Evolutionary conservation across 2,888 invertebrate species (phyloP).

Genomic region (Tyria jacobaeae): DNA sequence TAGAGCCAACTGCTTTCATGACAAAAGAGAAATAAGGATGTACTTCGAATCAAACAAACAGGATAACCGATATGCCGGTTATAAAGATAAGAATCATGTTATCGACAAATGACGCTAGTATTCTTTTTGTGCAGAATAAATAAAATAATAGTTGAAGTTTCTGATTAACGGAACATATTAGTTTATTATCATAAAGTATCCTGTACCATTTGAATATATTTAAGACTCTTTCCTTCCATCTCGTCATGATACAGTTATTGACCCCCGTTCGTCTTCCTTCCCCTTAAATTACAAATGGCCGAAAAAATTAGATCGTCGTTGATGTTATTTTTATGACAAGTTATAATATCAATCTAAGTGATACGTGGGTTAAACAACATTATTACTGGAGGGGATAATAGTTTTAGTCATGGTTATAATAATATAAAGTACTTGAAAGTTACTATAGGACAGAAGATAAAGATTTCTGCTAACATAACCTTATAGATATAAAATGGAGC

Average conservation of each 20-base stretch:
- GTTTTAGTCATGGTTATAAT: conserved; percentile 31
- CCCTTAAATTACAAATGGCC: conserved; percentile 58
- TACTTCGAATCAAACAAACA: not conserved
- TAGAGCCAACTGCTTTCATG: conserved; percentile 7
- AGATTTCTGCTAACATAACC: conserved; percentile 63
- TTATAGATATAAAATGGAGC: conserved; percentile 76
- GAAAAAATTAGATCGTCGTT: conserved; percentile 45
- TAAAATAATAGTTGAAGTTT: not conserved
- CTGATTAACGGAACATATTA: not conserved
- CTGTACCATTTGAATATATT: not conserved
- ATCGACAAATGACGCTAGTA: no score
- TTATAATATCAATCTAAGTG: conserved; percentile 24
- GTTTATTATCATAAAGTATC: not conserved
- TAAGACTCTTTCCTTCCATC: not conserved
- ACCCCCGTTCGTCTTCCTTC: not conserved
- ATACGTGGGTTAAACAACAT: conserved; percentile 22
- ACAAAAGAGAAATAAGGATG: not conserved
- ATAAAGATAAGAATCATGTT: not conserved
- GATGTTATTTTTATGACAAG: conserved; percentile 39
- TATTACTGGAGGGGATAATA: conserved; percentile 15
- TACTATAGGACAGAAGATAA: conserved; percentile 24
- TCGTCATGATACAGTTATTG: not conserved
- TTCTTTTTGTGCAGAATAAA: not conserved
- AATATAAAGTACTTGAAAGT: conserved; percentile 20
- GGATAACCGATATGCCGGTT: not conserved